Conservation (phyloP, 2,888 invertebrate species). For the Callyntrura guangdongensis region DNA sequence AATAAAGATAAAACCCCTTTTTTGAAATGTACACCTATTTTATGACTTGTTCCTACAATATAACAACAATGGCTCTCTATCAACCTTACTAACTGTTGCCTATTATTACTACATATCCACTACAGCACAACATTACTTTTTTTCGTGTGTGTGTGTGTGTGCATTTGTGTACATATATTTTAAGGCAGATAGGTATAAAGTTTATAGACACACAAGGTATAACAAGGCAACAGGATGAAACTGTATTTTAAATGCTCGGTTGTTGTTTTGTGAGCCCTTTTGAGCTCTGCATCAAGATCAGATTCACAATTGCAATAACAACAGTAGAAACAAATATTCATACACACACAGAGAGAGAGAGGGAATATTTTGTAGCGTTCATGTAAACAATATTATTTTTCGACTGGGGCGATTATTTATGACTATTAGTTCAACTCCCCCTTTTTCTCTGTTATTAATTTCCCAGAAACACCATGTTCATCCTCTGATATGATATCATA, state of each 20-base stretch:
- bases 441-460: background rate
- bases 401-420: background rate
- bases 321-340: background rate
- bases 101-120: background rate
- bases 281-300: no score
- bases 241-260: no score
- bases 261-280: no score
- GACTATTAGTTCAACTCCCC: background rate
- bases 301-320: background rate
- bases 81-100: background rate
- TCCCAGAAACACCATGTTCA: background rate
- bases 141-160: no score
- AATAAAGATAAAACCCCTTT: background rate
- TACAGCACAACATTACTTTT: background rate
- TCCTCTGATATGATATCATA: background rate
- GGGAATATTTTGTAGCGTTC: background rate
- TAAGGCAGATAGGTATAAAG: no score
- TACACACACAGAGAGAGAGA: background rate
- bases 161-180: no score
- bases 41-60: background rate
- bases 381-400: slow-evolving; percentile 1
- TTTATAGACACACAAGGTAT: no score
- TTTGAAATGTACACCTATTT: background rate
- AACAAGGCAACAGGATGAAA: no score
- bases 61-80: no score